phyloP scores from a whole-genome alignment of 2,113 vertebrate genomes.

The Mungos mungo region DNA sequence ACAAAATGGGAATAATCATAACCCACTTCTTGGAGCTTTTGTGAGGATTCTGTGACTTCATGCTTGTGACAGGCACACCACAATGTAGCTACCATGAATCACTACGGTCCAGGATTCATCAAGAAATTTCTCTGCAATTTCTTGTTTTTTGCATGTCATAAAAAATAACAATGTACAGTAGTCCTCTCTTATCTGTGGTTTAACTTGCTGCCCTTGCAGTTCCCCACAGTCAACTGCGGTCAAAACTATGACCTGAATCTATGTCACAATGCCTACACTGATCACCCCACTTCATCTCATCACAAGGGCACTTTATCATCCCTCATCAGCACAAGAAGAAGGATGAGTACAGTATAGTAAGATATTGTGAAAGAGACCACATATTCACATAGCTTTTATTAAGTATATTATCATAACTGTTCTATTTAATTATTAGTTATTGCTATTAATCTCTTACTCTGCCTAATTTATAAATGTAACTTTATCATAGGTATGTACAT shows the following conservation, averaged over 20 bases:
- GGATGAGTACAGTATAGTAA: not conserved
- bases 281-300: not conserved
- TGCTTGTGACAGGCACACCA: not conserved
- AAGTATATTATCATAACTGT: not conserved
- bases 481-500: not conserved
- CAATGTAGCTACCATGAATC: not conserved
- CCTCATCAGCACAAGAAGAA: not conserved
- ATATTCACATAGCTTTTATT: not conserved
- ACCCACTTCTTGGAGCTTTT: not conserved
- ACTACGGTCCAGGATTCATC: not conserved
- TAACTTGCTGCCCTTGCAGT: not conserved
- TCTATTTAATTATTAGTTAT: not conserved
- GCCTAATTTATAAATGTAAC: not conserved
- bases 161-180: not conserved
- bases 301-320: not conserved
- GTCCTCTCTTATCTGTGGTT: not conserved
- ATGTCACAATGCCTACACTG: not conserved
- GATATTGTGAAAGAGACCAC: not conserved
- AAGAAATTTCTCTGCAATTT: slow-evolving; percentile 5
- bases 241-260: not conserved
- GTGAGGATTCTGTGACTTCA: not conserved
- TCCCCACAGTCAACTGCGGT: not conserved
- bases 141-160: not conserved
- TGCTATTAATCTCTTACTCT: not conserved
- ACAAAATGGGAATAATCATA: not conserved